phyloP scores from a whole-genome alignment of 2,888 invertebrate genomes.

The Melikaiella ostensackeni region DNA sequence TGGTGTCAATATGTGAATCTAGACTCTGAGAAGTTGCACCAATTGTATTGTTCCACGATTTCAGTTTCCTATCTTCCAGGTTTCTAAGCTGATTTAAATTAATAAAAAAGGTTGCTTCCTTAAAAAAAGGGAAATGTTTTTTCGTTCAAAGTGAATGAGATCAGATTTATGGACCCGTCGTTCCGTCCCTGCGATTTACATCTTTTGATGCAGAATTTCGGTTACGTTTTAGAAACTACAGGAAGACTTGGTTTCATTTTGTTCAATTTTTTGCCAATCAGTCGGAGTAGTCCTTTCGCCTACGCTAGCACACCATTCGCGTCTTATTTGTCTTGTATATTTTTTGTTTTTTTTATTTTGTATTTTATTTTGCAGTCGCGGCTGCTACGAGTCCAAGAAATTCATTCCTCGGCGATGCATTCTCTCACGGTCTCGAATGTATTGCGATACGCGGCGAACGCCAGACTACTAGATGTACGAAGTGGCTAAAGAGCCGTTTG shows the following conservation, averaged over 20 bases:
- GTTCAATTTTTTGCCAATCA: conserved; percentile 2
- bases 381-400: conserved; percentile 33
- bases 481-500: conserved; percentile 74
- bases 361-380: background rate
- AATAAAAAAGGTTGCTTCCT: conserved; percentile 2
- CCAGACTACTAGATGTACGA: conserved; percentile 73
- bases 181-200: background rate
- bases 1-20: background rate
- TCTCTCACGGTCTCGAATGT: conserved; percentile 55
- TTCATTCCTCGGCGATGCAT: conserved; percentile 47
- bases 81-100: background rate
- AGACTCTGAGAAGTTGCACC: background rate
- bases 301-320: conserved; percentile 14
- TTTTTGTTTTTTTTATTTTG: background rate
- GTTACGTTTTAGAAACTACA: background rate
- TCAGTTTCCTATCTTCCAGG: background rate
- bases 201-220: background rate
- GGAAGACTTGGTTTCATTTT: background rate
- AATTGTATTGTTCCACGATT: background rate
- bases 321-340: conserved; percentile 21
- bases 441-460: conserved; percentile 73
- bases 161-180: conserved; percentile 36
- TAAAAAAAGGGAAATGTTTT: conserved; percentile 13
- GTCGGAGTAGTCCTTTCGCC: conserved; percentile 2
- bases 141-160: conserved; percentile 1